Base-by-base conservation (phyloP, 2,113 vertebrate species). In the Tenebrosternarchus preto region DNA sequence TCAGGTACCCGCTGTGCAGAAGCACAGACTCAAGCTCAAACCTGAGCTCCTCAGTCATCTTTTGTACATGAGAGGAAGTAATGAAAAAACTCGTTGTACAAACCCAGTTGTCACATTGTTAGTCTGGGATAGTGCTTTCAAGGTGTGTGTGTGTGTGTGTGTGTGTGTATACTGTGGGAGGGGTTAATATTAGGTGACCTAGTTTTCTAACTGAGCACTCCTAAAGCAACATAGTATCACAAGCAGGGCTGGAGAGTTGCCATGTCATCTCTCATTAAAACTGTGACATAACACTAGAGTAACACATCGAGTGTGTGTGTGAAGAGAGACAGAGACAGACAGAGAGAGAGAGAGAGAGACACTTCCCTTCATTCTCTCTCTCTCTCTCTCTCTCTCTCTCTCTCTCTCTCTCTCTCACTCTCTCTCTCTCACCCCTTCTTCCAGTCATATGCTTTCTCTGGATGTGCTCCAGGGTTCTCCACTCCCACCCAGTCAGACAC, bases 31-130 rank as follows among this genome's bases (percentile, higher is more conserved):
- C 6, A 36, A 59, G 39, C 69, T 70, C 33, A 56, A 36, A 36
- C 53, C 69, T 29, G 22, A 17, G 31, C 25, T 36, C 25, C 31
- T 33, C 76, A 36, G 66, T 78, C 76, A 69, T 59, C 76, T 69
- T 50, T 67, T 77, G 75, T 68, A 36, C 67, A 64, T 57, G 53
- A 78, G 66, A 36, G 29, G 57, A 46, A 69, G 64, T 69, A 66
- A 78, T 78, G 76, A 66, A 78, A 78, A n/a, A n/a, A n/a, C n/a
- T n/a, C n/a, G n/a, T n/a, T 60, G 33, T 68, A 59, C 76, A 69
- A 78, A 56, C 25, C 60, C 29, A 55, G 2, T 24, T 56, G 63
- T 46, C 15, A 56, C 19, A 43, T 36, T 69, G 76, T 69, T 29
- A 77, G 50, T 39, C 63, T 69, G n/a, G 3, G 20, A 36, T 8